A percentile compares a stretch with the other conserved stretches of the same genome.
Evolutionary conservation across 2,113 vertebrate genomes (phyloP).

Genomic region (Vidua macroura): DNA sequence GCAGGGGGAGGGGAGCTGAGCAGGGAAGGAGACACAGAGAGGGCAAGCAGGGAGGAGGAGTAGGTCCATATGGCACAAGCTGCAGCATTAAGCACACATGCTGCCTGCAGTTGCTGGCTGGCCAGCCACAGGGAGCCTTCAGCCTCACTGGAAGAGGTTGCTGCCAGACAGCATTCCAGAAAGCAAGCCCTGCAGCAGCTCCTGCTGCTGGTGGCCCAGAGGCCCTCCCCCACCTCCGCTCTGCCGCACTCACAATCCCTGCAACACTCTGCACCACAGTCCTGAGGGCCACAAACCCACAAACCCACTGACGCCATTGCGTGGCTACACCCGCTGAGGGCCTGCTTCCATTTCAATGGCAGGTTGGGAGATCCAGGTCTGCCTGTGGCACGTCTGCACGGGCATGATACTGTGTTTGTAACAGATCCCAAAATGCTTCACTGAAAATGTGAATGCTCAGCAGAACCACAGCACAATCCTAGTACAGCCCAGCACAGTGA

Average conservation of each 20-base stretch:
- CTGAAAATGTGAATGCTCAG: background rate
- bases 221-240: background rate
- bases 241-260: background rate
- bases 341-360: rapidly evolving
- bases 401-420: background rate
- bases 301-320: background rate
- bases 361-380: background rate
- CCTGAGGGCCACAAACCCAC: background rate
- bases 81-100: background rate
- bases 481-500: rapidly evolving
- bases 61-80: slow-evolving; percentile 48
- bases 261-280: background rate
- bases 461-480: background rate
- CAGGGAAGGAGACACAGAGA: background rate
- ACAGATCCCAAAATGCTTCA: background rate
- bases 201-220: slow-evolving; percentile 3
- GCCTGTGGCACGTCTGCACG: background rate
- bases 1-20: slow-evolving; percentile 16
- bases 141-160: background rate
- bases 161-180: slow-evolving; percentile 25
- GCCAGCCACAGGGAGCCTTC: background rate
- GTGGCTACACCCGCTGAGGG: background rate
- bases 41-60: slow-evolving; percentile 66
- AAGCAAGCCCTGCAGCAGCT: slow-evolving; percentile 14
- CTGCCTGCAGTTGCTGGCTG: background rate